Percentiles rank a stretch among this genome's conserved stretches.
Evolutionary conservation across 2,888 invertebrate species (phyloP).

Genomic region (Drosophila atroscutellata): DNA sequence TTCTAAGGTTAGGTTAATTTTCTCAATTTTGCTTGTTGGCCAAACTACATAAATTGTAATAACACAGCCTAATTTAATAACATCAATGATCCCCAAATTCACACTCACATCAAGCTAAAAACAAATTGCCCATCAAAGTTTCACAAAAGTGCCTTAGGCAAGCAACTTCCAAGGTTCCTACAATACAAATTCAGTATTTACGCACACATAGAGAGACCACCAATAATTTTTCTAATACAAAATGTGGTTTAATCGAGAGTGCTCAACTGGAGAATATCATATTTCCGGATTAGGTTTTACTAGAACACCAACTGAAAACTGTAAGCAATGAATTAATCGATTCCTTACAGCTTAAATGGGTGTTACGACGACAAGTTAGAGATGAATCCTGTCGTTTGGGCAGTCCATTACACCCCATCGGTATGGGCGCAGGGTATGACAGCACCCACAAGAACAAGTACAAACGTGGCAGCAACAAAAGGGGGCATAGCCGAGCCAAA

Average conservation of each 20-base stretch:
- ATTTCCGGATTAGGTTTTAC: neutral
- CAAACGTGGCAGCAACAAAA: slow-evolving; percentile 20
- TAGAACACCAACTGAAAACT: neutral
- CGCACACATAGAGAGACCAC: slow-evolving; percentile 20
- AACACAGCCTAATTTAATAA: slow-evolving; percentile 43
- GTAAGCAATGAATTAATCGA: neutral
- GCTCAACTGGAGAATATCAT: slow-evolving; percentile 3
- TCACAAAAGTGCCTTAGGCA: slow-evolving; percentile 49
- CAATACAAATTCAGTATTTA: slow-evolving; percentile 38
- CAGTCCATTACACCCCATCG: neutral
- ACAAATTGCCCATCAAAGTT: slow-evolving; percentile 65
- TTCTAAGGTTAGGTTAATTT: neutral
- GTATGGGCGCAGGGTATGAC: slow-evolving; percentile 1
- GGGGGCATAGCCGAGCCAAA: slow-evolving; percentile 26
- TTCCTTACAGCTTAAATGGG: neutral
- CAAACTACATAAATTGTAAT: slow-evolving; percentile 16
- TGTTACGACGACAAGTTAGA: neutral
- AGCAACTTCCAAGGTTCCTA: slow-evolving; percentile 43
- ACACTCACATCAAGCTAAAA: slow-evolving; percentile 43
- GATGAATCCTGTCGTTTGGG: neutral
- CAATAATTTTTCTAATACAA: slow-evolving; percentile 62
- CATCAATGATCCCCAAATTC: slow-evolving; percentile 54
- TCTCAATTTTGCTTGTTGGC: neutral
- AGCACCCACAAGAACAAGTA: slow-evolving; percentile 24
- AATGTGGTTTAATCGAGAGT: neutral